Base-by-base conservation (phyloP, 2,797 vertebrate genomes). In the Taenioides sp. region DNA sequence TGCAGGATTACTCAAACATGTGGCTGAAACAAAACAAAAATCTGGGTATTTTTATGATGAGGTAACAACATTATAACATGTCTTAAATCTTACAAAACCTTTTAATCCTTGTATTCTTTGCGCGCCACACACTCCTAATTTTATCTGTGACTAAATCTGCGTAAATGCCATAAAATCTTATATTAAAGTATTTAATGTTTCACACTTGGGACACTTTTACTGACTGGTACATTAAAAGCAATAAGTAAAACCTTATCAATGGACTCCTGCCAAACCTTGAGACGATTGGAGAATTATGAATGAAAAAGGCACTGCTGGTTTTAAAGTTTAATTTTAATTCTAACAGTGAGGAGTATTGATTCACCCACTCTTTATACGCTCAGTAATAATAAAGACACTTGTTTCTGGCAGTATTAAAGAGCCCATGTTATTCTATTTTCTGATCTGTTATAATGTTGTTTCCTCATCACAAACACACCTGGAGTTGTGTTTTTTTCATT, bases 121-220 rank as follows among this genome's bases (percentile, higher is more conserved):
- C 50, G 1, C 77, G 20, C 3, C 54, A 12, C 0, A 60, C 40
- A 67, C 67, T 70, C 66, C 66, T 9, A 1, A 61, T 25, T 16
- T 77, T 40, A 82, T 80, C 68, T 64, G 57, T 79, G 75, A 72
- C 77, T 77, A 70, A 80, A 76, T 67, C 70, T 66, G 63, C 73
- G 65, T 80, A 80, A 87, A 80, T 79, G 72, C 80, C 82, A 67
- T 86, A 82, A 88, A 89, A 79, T 75, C 60, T 79, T 78, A 84
- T 83, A 71, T 78, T 71, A 59, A 80, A 70, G 77, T 76, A 66
- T 81, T 74, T 82, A 85, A 89, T 86, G 80, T 76, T 78, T 86
- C 78, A 57, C 78, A 71, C 79, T 75, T 80, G 71, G 78, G 73
- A 75, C 77, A 58, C 23, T 74, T 77, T 66, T 81, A 84, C 85